Evolutionary conservation across 2,797 vertebrate genomes (phyloP).

Genomic region (Peromyscus melanophrys): DNA sequence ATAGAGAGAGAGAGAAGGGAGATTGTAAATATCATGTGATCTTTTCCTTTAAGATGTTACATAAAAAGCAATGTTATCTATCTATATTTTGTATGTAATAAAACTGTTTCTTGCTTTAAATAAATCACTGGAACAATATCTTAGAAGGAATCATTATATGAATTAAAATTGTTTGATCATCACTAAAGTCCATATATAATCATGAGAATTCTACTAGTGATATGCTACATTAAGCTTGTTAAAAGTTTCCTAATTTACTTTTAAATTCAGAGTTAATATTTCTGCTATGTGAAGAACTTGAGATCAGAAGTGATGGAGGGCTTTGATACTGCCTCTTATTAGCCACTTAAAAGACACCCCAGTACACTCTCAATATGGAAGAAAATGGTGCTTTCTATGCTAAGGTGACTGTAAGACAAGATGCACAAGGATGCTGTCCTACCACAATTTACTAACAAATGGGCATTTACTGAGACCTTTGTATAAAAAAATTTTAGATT

Average conservation of each 20-base stretch:
- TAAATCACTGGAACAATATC: not conserved
- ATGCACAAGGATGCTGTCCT: fast-evolving
- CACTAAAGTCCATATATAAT: not conserved
- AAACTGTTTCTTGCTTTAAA: conserved; percentile 21
- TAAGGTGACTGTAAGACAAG: not conserved
- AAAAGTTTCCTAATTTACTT: conserved; percentile 22
- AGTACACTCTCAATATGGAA: not conserved
- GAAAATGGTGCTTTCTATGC: not conserved
- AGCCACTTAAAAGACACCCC: not conserved
- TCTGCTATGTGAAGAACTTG: not conserved
- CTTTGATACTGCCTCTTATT: not conserved
- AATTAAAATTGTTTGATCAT: not conserved
- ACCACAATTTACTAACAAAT: not conserved
- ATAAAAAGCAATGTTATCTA: not conserved
- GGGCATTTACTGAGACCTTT: not conserved
- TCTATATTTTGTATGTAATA: not conserved
- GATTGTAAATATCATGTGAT: not conserved
- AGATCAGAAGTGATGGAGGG: not conserved
- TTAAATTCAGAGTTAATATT: conserved; percentile 19
- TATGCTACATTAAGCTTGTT: not conserved
- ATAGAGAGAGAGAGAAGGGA: not conserved
- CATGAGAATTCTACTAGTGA: not conserved
- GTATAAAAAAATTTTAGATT: not conserved
- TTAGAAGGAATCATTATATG: not conserved
- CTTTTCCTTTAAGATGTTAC: conserved; percentile 39